Evolutionary conservation across 2,888 invertebrate genomes (phyloP), one percentile per base, ranked within the genome.

Genomic region (Hypercompe scribonia): DNA sequence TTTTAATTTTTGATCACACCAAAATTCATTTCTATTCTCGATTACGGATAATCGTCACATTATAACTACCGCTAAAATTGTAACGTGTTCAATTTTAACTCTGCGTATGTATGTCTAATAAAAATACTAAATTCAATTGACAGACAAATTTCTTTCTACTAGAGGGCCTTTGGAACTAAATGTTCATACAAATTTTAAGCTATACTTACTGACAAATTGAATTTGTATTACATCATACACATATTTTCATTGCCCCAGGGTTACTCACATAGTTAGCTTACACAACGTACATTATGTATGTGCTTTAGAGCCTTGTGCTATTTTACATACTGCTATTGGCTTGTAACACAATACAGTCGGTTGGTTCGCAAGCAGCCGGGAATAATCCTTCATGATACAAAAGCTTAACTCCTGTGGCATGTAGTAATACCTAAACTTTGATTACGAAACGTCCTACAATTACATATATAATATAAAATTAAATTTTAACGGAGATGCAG

Each of bases 371-470:
- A 82, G 80, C 80, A 82, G 58, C 65, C 70, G 54, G 72, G 72
- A 80, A 78, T 76, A 76, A 81, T 81, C 72, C 73, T 65, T 65
- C 24, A 61, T 69, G 61, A 65, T 80, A 82, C 83, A 81, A 81
- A 74, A 78, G 78, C 42, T 33, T 39, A 70, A 18, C 31, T 58
- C 58, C 58, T 66, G 64, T 36, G 34, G 28, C 72, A 46, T 79
- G 72, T 77, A 71, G 68, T 72, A 74, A 24, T 71, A 31, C 31
- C 36, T 0, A 8, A 5, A 39, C 34, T 46, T 15, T 58, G 68
- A 74, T 73, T 65, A 72, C 46, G 31, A 81, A 69, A 75, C 28
- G 24, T 50, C 5, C 31, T 31, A 21, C 8, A 39, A 65, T 34
- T 21, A 10, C 24, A 31, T 5, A n/a, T n/a, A n/a, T n/a, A n/a